A percentile compares a stretch with the other conserved stretches of the same genome.
These are phyloP conservation scores for Dryoscopus gambensis DNA, from an alignment of 2,113 vertebrate genomes.

Conservation along the genomic window DNA sequence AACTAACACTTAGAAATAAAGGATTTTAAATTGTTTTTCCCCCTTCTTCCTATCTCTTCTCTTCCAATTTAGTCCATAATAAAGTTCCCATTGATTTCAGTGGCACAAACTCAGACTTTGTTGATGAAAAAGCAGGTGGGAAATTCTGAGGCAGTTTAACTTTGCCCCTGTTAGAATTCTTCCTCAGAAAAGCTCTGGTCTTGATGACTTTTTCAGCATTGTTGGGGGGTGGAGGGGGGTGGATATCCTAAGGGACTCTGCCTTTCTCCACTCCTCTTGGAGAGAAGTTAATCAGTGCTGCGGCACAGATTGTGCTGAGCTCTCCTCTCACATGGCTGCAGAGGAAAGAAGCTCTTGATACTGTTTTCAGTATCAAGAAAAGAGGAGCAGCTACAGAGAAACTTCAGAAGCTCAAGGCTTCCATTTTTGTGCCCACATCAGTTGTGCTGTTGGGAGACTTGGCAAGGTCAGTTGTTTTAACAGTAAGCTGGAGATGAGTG, in stretches of 20 bases:
- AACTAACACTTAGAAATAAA: not conserved
- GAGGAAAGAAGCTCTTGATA: not conserved
- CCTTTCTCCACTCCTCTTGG: not conserved
- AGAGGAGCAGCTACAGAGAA: not conserved
- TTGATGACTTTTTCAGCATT: not conserved
- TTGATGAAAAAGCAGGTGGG: not conserved
- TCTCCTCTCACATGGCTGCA: not conserved
- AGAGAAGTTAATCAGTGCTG: not conserved
- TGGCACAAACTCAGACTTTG: not conserved
- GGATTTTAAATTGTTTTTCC: not conserved
- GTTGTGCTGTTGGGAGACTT: not conserved
- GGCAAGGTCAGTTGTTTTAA: not conserved
- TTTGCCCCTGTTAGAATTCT: not conserved
- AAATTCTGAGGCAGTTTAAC: not conserved
- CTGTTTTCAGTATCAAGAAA: not conserved
- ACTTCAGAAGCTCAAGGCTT: not conserved
- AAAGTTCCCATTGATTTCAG: not conserved
- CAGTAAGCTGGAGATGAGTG: not conserved
- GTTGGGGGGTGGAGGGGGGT: not conserved
- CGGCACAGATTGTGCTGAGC: not conserved
- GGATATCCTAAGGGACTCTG: not conserved
- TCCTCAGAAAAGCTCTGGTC: not conserved
- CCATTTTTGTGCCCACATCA: rapidly evolving
- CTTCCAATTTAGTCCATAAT: not conserved
- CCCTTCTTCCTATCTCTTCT: not conserved